phyloP scores from a whole-genome alignment of 1,140 invertebrate genomes.

The Brachionus plicatilis region DNA sequence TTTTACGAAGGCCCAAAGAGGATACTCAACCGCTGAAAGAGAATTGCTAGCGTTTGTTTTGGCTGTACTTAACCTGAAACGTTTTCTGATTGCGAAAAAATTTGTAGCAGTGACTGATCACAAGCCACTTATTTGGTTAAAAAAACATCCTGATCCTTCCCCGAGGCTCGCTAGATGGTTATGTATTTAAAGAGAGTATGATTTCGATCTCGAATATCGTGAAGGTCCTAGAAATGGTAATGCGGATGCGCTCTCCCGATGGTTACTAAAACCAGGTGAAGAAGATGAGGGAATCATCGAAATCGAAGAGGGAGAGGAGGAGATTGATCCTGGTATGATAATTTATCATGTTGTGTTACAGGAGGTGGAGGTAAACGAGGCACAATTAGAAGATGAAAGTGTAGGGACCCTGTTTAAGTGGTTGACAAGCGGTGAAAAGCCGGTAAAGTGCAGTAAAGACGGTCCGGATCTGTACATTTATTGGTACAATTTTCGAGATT shows the following conservation, averaged over 20 bases:
- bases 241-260: too few relatives aligned
- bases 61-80: neutral
- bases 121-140: neutral
- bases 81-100: neutral
- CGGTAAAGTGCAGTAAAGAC: too few relatives aligned
- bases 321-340: neutral
- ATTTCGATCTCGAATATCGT: too few relatives aligned
- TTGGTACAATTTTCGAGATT: neutral
- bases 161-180: neutral
- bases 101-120: neutral
- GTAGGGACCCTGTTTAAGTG: too few relatives aligned
- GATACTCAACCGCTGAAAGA: neutral
- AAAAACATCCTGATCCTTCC: neutral
- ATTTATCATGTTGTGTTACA: neutral
- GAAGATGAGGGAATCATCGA: neutral
- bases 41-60: neutral
- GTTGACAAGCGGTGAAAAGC: too few relatives aligned
- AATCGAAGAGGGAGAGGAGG: neutral
- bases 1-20: neutral
- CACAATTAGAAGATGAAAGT: too few relatives aligned
- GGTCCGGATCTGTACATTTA: too few relatives aligned
- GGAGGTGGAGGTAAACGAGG: neutral
- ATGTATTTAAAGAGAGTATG: neutral
- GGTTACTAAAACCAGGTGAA: too few relatives aligned
- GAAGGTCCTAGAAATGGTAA: too few relatives aligned